Conservation (phyloP, 2,888 invertebrate species). For the Monochamus alternatus region DNA sequence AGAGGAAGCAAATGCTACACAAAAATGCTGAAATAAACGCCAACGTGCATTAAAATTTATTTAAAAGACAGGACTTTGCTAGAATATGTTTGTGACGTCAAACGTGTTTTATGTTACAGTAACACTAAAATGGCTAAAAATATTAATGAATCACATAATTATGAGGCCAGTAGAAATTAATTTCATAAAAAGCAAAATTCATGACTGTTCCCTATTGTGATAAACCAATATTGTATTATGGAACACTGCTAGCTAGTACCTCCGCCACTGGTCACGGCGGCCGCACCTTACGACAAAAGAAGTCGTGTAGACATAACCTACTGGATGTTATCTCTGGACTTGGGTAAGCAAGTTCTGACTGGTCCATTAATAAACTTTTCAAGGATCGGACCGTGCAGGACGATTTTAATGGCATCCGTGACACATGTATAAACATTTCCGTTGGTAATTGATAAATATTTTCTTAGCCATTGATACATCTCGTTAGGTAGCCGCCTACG, state of each 20-base stretch:
- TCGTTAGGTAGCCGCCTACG: constrained; percentile 26
- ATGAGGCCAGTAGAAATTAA: no score
- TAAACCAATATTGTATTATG: no score
- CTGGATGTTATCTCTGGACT: constrained; percentile 51
- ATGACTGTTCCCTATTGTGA: no score
- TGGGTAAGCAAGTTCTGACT: constrained; percentile 45
- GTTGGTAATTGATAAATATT: constrained; percentile 41
- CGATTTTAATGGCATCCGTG: constrained; percentile 40
- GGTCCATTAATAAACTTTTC: constrained; percentile 51
- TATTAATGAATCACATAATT: no score
- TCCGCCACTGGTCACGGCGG: constrained; percentile 32
- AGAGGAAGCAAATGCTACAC: no score
- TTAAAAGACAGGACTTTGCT: no score
- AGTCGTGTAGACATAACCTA: constrained; percentile 48
- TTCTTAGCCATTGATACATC: constrained; percentile 33
- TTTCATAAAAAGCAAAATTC: no score
- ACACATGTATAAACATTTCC: constrained; percentile 40
- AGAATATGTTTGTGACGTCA: no score
- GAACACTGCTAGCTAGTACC: background rate
- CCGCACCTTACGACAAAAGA: constrained; percentile 47
- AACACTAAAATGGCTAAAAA: no score
- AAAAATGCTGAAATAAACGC: no score
- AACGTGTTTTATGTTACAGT: no score
- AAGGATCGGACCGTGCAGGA: constrained; percentile 37
- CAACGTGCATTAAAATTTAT: no score